Base-by-base conservation (phyloP, 2,888 invertebrate genomes). In the Alsophila aescularia region DNA sequence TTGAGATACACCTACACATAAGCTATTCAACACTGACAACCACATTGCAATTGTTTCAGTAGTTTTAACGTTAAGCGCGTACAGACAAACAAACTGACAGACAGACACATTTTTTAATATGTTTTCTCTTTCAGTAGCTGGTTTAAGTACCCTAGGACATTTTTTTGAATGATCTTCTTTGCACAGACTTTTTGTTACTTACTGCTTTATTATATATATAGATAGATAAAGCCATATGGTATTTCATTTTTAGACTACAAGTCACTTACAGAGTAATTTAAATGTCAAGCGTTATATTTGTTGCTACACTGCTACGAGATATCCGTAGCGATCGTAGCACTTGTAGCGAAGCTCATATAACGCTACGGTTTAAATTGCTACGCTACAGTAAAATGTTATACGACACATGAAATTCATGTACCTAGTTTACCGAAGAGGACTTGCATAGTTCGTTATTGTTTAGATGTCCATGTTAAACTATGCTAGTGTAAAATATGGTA, bases 201-300 rank as follows among this genome's bases (percentile, higher is more conserved):
- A n/a, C n/a, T n/a, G n/a, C n/a, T n/a, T n/a, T n/a, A n/a, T n/a
- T n/a, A n/a, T n/a, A n/a, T n/a, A n/a, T n/a, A n/a, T n/a, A n/a
- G n/a, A n/a, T n/a, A n/a, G n/a, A n/a, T n/a, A n/a, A n/a, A n/a
- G n/a, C n/a, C n/a, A n/a, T n/a, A n/a, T 18, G 5, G 18, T 8
- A 24, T 24, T 12, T 35, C 6, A 15, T 8, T 42, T 60, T 63
- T 62, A 55, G 55, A n/a, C n/a, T n/a, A n/a, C 52, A 62, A 60
- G 60, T 70, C 66, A 64, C 31, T 54, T 40, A 16, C 55, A 62
- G 51, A 67, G 64, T 72, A 72, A 73, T 72, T 67, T 61, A 66
- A 71, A 69, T 54, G 68, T 64, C 69, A 67, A 45, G 18, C 37
- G 62, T 2, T 66, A 62, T 55, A 48, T 42, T 43, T 43, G 52